Conservation (phyloP, 2,888 invertebrate genomes). For the Schizotus pectinicornis region DNA sequence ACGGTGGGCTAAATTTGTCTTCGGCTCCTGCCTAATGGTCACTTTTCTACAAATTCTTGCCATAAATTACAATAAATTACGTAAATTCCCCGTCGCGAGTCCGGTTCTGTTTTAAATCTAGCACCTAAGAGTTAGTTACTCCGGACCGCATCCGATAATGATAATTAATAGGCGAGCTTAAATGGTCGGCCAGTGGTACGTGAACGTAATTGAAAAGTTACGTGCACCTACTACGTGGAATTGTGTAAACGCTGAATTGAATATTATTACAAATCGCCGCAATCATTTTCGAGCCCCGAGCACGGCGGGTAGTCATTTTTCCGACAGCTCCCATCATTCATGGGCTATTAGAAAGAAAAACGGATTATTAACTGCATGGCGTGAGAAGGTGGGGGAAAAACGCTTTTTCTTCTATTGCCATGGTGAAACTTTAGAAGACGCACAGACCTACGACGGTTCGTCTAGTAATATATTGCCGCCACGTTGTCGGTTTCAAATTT, state of each 20-base stretch:
- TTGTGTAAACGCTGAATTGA: conserved; percentile 14
- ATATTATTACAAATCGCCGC: conserved; percentile 17
- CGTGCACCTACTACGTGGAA: conserved; percentile 2
- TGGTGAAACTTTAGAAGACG: too few species aligned
- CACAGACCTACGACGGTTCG: background rate
- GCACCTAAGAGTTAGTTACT: conserved; percentile 3
- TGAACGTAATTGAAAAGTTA: conserved; percentile 23
- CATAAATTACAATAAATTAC: conserved; percentile 20
- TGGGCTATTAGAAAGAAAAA: background rate
- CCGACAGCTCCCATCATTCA: conserved; percentile 26
- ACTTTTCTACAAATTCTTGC: conserved; percentile 7
- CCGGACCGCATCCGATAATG: conserved; percentile 24
- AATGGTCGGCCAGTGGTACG: conserved; percentile 12
- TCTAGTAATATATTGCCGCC: conserved; percentile 45
- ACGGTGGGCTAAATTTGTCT: conserved; percentile 3
- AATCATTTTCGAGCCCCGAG: conserved; percentile 3
- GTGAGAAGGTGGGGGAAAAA: background rate
- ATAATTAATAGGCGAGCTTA: conserved; percentile 34
- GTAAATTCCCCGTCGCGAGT: conserved; percentile 8
- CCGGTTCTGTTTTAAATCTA: conserved; percentile 10
- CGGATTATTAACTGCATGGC: conserved; percentile 1
- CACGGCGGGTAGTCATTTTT: conserved; percentile 9
- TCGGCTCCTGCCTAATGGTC: background rate
- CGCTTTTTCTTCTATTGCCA: background rate
- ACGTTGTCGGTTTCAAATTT: conserved; percentile 52